Evolutionary conservation across 2,797 vertebrate genomes (phyloP), one percentile per base, ranked within the genome.

Genomic region (Enteromius treurensis): DNA sequence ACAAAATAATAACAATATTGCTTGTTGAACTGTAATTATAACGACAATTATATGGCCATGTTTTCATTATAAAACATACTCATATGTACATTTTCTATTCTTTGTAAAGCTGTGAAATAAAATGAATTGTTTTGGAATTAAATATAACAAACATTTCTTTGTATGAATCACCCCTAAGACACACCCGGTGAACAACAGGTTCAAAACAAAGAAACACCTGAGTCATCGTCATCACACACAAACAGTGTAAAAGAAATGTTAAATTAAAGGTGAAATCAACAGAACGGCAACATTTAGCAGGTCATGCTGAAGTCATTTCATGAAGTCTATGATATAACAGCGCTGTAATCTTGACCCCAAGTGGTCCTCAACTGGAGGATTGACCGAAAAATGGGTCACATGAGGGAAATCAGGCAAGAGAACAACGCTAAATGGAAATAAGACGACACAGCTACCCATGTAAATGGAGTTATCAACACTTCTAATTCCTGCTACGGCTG

Each of bases 151-250:
- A 40, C 74, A 17, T 60, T 76, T 11, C 34, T 23, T 53, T 14
- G 1, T 5, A n/a, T 10, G 34, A 40, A 77, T 19, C 11, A 79
- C 3, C 34, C 26, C 2, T 21, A 29, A 26, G 53, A 47, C 68
- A 81, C 68, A 34, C 68, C 68, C 79, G 34, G 3, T n/a, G 7
- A 58, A 14, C 49, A 40, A 47, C 40, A 34, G 34, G 21, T 60
- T 34, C 17, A 15, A 15, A 34, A 49, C 68, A 73, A 81, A 32
- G 4, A 73, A 47, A 80, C 60, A 45, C 79, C 37, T 14, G 19
- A 32, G 6, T 32, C 21, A 45, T 3, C 47, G 2, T 7, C 68
- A 73, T 21, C 3, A 60, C 2, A 19, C 3, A 67, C 11, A 42
- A 3, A 45, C 5, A 19, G 0, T 58, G 4, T n/a, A 9, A 32